Evolutionary conservation across 1,140 invertebrate species (phyloP).

Genomic region (Hestina assimilis): DNA sequence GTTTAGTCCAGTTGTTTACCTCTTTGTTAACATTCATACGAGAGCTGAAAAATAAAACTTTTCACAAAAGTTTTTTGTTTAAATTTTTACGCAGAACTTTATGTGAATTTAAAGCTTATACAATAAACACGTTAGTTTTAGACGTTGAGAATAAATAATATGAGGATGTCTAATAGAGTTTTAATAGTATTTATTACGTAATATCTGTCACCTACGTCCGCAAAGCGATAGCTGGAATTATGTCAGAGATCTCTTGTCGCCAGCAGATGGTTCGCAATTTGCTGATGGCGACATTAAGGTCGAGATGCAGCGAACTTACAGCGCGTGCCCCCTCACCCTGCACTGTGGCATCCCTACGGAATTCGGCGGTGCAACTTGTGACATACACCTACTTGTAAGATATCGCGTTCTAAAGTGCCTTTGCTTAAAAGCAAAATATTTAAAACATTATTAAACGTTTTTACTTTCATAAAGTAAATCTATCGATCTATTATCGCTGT

Average conservation of each 20-base stretch:
- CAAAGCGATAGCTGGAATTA: conserved; percentile 54
- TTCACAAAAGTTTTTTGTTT: no score
- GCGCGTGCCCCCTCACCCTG: conserved; percentile 25
- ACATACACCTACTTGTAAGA: conserved; percentile 35
- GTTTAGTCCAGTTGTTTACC: no score
- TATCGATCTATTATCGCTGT: no score
- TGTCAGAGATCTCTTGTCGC: conserved; percentile 64
- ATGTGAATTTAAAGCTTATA: no score
- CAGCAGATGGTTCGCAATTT: conserved; percentile 72
- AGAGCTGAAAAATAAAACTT: no score
- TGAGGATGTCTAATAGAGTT: no score
- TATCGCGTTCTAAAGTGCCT: neutral
- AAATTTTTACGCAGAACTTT: no score
- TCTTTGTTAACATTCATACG: no score
- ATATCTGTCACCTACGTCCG: conserved; percentile 15
- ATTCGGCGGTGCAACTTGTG: conserved; percentile 66
- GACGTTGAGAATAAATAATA: no score
- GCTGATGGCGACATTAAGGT: conserved; percentile 73
- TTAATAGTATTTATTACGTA: neutral
- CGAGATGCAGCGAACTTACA: conserved; percentile 57
- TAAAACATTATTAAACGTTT: no score
- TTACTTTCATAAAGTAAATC: no score
- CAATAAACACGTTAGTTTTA: no score
- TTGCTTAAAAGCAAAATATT: neutral
- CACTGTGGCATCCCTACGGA: conserved; percentile 59